Evolutionary conservation across 2,113 vertebrate species (phyloP), one percentile per base, ranked within the genome.

Genomic region (Pachypanchax playfairii): DNA sequence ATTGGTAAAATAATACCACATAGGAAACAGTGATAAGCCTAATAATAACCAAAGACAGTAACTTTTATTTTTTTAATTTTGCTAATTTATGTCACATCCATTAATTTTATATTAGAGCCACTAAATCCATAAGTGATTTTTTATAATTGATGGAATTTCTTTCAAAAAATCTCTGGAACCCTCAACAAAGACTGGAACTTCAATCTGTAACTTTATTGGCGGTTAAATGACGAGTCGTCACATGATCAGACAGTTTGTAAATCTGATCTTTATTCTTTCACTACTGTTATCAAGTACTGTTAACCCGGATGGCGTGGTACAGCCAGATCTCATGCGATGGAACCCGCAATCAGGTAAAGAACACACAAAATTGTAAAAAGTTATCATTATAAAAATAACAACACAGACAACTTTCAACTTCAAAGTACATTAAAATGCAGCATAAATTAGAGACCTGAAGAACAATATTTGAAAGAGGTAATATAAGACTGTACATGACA

Each of bases 401-500:
- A 59, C 74, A 82, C 82, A 89, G 79, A 89, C 81, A 90, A 52
- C 67, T 69, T 74, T 82, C 57, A 85, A 72, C 73, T 83, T 63
- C 77, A 85, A 85, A 85, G 80, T 81, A 88, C 86, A 87, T 83
- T 82, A 85, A 83, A 85, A 79, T 73, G 85, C 70, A 77, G 85
- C 64, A 90, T 89, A 90, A 90, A 87, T 89, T 87, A 89, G 60
- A 75, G 77, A 79, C 68, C 78, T 85, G 79, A 82, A 79, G 73
- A 81, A 84, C 75, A 84, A 65, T 83, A 80, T 74, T 86, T 65
- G 77, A 88, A 67, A 87, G 86, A 82, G 81, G 87, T 88, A 86
- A 87, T 80, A 90, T 86, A 89, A 90, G 91, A 90, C 89, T 90
- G 87, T 91, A 88, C 90, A 91, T 90, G 87, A 88, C 89, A 81